Percentiles rank a stretch among this genome's conserved stretches.
These are phyloP conservation scores for Epistrophe grossulariae DNA, from an alignment of 2,888 invertebrate species.

Conservation along the genomic window DNA sequence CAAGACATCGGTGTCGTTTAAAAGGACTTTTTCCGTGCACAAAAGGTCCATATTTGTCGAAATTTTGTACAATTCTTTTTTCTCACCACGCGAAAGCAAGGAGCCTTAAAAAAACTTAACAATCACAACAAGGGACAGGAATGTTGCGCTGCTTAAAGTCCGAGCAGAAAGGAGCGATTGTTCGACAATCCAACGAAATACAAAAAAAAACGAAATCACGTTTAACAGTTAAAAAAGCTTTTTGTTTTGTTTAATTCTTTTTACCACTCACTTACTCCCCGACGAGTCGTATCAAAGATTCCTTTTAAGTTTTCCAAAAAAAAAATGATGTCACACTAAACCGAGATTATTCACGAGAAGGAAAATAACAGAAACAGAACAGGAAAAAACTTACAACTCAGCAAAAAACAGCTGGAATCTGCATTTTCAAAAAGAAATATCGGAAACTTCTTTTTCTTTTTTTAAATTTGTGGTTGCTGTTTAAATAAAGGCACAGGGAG, in stretches of 20 bases:
- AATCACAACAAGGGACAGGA: conserved; percentile 30
- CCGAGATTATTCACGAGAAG: conserved; percentile 16
- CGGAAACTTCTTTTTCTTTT: background rate
- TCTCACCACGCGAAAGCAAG: conserved; percentile 1
- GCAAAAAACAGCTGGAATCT: conserved; percentile 54
- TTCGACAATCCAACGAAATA: background rate
- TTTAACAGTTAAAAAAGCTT: conserved; percentile 31
- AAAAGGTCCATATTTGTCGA: conserved; percentile 85
- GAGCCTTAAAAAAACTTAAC: conserved; percentile 13
- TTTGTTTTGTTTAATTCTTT: conserved; percentile 15
- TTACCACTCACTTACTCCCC: conserved; percentile 27
- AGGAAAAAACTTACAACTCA: conserved; percentile 33
- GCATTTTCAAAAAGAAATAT: conserved; percentile 37
- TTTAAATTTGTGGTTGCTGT: background rate
- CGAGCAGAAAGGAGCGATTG: conserved; percentile 28
- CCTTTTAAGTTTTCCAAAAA: conserved; percentile 18
- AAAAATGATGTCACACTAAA: conserved; percentile 15
- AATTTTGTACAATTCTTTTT: conserved; percentile 18
- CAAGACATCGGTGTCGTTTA: conserved; percentile 80
- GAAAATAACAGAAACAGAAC: conserved; percentile 17
- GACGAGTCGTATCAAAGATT: conserved; percentile 19
- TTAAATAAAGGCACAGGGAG: conserved; percentile 27
- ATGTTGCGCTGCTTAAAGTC: conserved; percentile 26
- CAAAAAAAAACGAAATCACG: conserved; percentile 18
- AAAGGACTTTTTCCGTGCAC: conserved; percentile 86